Conservation (phyloP, 2,888 invertebrate species). For the Mythimna vitellina region DNA sequence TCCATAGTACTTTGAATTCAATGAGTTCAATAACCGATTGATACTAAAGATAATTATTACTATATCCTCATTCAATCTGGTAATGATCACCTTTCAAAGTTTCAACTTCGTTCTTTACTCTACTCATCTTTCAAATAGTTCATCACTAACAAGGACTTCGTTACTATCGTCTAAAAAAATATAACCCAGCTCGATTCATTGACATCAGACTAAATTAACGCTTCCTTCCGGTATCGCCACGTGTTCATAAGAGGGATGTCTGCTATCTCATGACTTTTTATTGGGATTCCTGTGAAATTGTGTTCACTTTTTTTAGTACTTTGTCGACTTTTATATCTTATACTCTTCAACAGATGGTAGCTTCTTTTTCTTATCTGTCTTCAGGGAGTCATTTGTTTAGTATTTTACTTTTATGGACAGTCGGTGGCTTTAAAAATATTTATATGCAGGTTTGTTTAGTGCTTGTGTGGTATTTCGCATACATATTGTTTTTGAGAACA, state of each 20-base stretch:
- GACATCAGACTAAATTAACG: constrained; percentile 73
- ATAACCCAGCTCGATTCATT: constrained; percentile 66
- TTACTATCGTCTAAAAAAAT: constrained; percentile 56
- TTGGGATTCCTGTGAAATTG: constrained; percentile 66
- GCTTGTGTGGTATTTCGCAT: background rate
- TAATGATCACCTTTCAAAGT: constrained; percentile 18
- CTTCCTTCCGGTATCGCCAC: constrained; percentile 79
- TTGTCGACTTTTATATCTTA: constrained; percentile 41
- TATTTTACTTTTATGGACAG: constrained; percentile 4
- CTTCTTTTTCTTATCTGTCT: constrained; percentile 19
- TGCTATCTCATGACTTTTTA: constrained; percentile 61
- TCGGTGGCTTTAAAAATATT: background rate
- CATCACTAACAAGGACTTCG: constrained; percentile 39
- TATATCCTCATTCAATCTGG: constrained; percentile 14
- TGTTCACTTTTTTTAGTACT: constrained; percentile 54
- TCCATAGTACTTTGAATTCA: constrained; percentile 17
- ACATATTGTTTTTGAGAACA: constrained; percentile 4
- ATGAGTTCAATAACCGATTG: constrained; percentile 18
- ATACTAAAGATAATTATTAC: constrained; percentile 7
- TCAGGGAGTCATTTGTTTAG: constrained; percentile 11
- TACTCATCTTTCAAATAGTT: constrained; percentile 26
- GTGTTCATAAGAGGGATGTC: constrained; percentile 72
- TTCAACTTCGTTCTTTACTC: background rate
- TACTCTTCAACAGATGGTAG: constrained; percentile 46
- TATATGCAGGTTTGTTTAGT: background rate